Conservation (phyloP, 2,888 invertebrate genomes). For the Hecatera dysodea region DNA sequence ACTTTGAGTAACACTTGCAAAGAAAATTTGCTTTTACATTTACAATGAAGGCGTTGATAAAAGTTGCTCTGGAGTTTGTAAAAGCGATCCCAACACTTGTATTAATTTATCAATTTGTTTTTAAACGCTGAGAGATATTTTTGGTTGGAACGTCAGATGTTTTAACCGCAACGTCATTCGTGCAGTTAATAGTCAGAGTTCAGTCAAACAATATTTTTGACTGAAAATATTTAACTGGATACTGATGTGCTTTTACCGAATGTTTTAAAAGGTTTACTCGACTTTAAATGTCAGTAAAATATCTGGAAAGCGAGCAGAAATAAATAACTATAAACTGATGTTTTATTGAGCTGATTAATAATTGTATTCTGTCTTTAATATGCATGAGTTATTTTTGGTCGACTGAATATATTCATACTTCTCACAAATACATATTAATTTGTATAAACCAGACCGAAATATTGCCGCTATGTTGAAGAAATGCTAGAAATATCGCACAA, state of each 20-base stretch:
- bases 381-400: neutral
- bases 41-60: constrained; percentile 48
- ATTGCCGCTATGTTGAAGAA: neutral
- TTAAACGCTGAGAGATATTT: constrained; percentile 14
- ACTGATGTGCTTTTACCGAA: constrained; percentile 7
- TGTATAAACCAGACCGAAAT: neutral
- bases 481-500: neutral
- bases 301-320: neutral
- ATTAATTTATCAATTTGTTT: constrained; percentile 51
- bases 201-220: constrained; percentile 27
- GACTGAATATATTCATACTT: too few species aligned
- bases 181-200: constrained; percentile 23
- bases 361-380: neutral
- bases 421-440: neutral
- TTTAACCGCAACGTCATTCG: constrained; percentile 17
- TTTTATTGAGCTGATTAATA: neutral
- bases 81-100: constrained; percentile 41
- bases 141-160: constrained; percentile 36
- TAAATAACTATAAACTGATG: neutral
- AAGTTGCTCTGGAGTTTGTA: constrained; percentile 42
- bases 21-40: constrained; percentile 51
- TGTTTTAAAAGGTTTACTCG: constrained; percentile 3
- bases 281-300: constrained; percentile 7
- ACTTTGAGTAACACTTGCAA: constrained; percentile 40
- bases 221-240: constrained; percentile 4